Evolutionary conservation across 23 tunicate genomes (phyloP).

Genomic region (Pegea sp.): DNA sequence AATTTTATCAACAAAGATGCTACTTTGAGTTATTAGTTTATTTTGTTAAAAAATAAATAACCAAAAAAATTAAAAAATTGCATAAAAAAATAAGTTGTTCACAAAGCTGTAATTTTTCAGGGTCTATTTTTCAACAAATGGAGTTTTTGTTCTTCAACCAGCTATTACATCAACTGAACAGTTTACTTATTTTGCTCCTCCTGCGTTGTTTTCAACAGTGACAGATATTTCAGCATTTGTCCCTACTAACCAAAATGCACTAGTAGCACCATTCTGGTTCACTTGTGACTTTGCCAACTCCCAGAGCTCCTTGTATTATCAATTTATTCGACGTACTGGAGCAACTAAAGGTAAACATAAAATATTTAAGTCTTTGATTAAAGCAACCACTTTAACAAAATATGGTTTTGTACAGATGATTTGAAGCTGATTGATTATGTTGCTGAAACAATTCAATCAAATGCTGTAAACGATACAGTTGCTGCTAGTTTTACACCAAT

Average conservation of each 20-base stretch:
- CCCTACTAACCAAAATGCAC: neutral
- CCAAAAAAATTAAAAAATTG: too few relatives aligned
- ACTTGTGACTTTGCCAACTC: neutral
- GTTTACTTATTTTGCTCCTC: neutral
- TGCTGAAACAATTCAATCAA: neutral
- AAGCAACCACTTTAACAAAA: neutral
- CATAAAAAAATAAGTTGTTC: too few relatives aligned
- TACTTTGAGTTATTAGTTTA: too few relatives aligned
- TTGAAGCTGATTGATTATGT: neutral
- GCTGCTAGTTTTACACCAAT: slow-evolving; percentile 1
- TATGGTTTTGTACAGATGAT: neutral
- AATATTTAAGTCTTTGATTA: neutral
- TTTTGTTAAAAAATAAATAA: too few relatives aligned
- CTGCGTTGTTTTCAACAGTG: neutral
- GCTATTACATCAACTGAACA: neutral
- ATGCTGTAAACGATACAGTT: neutral
- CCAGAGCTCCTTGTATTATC: neutral
- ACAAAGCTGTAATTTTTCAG: neutral
- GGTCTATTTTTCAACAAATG: slow-evolving; percentile 2
- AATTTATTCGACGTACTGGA: neutral
- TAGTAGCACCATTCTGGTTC: slow-evolving; percentile 7
- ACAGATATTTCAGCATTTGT: neutral
- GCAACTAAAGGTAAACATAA: neutral
- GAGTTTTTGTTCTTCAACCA: slow-evolving; percentile 2
- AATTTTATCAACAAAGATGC: too few relatives aligned